Percentiles rank a stretch among this genome's conserved stretches.
phyloP scores from a whole-genome alignment of 2,797 vertebrate genomes.

The Calcarius lapponicus region DNA sequence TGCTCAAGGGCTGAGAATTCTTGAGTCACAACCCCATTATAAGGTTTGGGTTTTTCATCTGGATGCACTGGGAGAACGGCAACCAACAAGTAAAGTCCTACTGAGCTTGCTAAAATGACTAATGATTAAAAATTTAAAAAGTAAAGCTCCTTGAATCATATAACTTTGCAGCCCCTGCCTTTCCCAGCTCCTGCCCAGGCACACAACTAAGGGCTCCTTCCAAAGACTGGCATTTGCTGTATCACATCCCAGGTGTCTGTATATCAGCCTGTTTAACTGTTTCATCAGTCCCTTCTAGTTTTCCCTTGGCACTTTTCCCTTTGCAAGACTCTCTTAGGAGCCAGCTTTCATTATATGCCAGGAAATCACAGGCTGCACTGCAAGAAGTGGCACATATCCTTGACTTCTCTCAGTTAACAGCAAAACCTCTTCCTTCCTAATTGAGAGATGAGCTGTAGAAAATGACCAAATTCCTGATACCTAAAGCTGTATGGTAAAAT shows the following conservation, averaged over 20 bases:
- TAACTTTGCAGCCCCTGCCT: neutral
- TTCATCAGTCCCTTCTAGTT: neutral
- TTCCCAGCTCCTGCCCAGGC: neutral
- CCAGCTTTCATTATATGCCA: neutral
- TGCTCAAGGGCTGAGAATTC: neutral
- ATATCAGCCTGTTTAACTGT: neutral
- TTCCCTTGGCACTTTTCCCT: neutral
- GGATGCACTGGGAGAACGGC: neutral
- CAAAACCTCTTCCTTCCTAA: neutral
- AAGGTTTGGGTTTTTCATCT: neutral
- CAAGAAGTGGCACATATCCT: neutral
- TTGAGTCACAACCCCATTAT: accelerated
- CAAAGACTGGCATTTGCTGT: neutral
- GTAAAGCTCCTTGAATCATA: neutral
- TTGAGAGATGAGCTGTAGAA: neutral
- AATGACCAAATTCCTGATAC: neutral
- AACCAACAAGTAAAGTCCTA: neutral
- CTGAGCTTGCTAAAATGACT: neutral
- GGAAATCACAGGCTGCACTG: neutral
- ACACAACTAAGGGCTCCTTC: neutral
- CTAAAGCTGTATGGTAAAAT: neutral
- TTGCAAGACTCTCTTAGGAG: neutral
- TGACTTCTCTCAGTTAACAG: neutral
- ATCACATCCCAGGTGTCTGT: neutral
- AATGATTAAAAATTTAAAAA: neutral